Conservation (phyloP, 2,888 invertebrate species). For the Seladonia tumulorum region DNA sequence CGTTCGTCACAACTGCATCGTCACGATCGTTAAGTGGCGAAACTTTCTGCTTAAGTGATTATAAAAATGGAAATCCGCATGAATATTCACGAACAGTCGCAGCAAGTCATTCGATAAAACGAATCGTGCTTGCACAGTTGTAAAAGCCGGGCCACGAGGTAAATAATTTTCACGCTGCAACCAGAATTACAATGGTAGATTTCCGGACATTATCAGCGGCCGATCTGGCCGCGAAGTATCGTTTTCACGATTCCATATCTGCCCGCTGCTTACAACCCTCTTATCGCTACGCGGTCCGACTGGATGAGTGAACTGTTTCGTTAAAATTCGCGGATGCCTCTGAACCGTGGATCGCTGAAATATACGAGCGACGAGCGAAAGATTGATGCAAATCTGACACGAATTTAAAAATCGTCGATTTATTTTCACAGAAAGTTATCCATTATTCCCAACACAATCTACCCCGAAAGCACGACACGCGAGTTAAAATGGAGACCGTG, state of each 20-base stretch:
- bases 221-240: slow-evolving; percentile 17
- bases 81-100: neutral
- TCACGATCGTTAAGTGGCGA: neutral
- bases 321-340: neutral
- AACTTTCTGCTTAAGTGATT: neutral
- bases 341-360: neutral
- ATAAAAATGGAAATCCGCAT: neutral
- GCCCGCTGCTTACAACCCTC: neutral
- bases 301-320: neutral
- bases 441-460: neutral
- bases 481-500: neutral
- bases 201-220: slow-evolving; percentile 16
- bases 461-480: neutral
- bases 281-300: neutral
- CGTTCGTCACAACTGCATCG: neutral
- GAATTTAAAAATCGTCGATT: slow-evolving; percentile 28
- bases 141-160: neutral
- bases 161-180: slow-evolving; percentile 11
- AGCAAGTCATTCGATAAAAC: neutral
- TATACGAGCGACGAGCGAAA: neutral
- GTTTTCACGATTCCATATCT: slow-evolving; percentile 18
- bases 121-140: neutral
- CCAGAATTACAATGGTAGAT: slow-evolving; percentile 5
- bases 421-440: slow-evolving; percentile 1
- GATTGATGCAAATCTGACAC: slow-evolving; percentile 16